These are phyloP conservation scores for Amphiprion percula DNA, from an alignment of 2,113 vertebrate species.

Conservation along the genomic window DNA sequence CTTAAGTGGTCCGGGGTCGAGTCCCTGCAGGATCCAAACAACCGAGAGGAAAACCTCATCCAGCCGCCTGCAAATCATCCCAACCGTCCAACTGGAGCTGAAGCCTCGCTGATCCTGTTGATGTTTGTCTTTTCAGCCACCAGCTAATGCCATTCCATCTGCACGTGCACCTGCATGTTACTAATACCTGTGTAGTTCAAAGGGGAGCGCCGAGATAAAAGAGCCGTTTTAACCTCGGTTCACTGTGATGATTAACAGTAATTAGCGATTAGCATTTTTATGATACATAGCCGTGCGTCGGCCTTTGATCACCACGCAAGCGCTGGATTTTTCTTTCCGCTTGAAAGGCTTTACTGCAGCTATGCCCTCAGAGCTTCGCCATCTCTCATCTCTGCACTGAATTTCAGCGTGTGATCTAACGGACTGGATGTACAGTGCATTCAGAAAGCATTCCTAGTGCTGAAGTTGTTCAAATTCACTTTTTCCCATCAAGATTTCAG, in stretches of 20 bases:
- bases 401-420: constrained; percentile 6
- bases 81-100: background rate
- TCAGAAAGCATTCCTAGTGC: too few relatives aligned
- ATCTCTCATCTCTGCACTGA: background rate
- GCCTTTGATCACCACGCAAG: constrained; percentile 28
- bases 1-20: constrained; percentile 40
- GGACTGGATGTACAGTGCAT: background rate
- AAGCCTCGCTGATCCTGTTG: background rate
- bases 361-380: background rate
- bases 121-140: background rate
- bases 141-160: background rate
- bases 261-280: constrained; percentile 35
- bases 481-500: too few relatives aligned
- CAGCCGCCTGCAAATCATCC: too few relatives aligned
- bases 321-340: background rate
- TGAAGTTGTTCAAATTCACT: too few relatives aligned
- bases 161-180: constrained; percentile 21
- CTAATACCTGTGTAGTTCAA: constrained; percentile 16
- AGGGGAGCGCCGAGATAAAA: constrained; percentile 20
- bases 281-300: background rate
- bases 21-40: background rate
- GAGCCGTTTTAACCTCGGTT: background rate
- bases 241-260: constrained; percentile 18
- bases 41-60: background rate
- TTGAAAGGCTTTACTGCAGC: constrained; percentile 23